Base-by-base conservation (phyloP, 2,888 invertebrate species). In the Rambutsinella grinnellia region DNA sequence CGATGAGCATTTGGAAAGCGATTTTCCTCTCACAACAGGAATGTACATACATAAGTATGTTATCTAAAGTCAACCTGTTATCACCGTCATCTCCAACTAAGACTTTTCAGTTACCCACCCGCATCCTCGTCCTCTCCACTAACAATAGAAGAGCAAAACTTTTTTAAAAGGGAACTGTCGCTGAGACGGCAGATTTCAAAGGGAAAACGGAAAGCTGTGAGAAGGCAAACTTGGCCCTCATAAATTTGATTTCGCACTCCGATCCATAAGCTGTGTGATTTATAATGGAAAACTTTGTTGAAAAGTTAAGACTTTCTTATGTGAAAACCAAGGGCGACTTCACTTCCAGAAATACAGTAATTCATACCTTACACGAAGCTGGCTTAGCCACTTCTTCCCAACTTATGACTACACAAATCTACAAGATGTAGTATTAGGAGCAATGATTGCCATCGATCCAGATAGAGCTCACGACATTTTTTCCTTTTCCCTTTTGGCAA, bases 191-290 rank as follows among this genome's bases (percentile, higher is more conserved):
- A 53, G 49, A 58, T 44, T 51, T 24, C 51, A 44, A 57, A 46
- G 70, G 56, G 19, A 54, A 51, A 44, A 60, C 49, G 27, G 47
- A 5, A 53, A 51, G 17, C 27, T 58, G 53, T 21, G 23, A 21
- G 8, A 54, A 60, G 24, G 60, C 26, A 67, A 67, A 67, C 61
- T 74, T 76, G 63, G 54, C 62, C 60, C 63, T 53, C 69, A 76
- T 76, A 75, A 75, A 75, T 75, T 75, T 63, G 76, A 67, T 75
- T 68, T 62, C 44, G n/a, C n/a, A 36, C 57, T 67, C 63, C 51
- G 76, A 76, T 65, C 69, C 69, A 63, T 69, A 69, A 60, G 49
- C 57, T 54, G 65, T 70, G 65, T 76, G 76, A 76, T 76, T 76
- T 76, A 76, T 69, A 76, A 65, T 58, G 19, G 60, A 6, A 26